Evolutionary conservation across 2,888 invertebrate genomes (phyloP).

Genomic region (Caenorhabditis imperialis): DNA sequence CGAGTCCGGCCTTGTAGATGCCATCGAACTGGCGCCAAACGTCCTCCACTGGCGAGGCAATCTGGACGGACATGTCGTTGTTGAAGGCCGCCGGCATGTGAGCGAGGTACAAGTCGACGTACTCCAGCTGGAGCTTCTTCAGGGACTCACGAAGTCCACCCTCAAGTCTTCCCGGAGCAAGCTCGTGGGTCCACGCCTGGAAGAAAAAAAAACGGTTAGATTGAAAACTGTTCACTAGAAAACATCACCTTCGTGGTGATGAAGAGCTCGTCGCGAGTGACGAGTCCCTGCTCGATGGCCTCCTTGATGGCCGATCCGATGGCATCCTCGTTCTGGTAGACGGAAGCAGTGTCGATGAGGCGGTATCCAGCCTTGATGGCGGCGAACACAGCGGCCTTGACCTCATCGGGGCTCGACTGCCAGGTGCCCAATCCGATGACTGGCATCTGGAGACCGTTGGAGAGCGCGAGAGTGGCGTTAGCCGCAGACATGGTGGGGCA

Average conservation of each 20-base stretch:
- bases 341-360: constrained; percentile 87
- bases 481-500: too few species aligned
- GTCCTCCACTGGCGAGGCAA: constrained; percentile 63
- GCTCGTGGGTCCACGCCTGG: constrained; percentile 25
- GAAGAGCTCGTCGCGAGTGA: constrained; percentile 86
- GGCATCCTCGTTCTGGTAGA: constrained; percentile 85
- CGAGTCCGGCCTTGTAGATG: constrained; percentile 83
- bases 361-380: constrained; percentile 87
- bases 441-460: constrained; percentile 70
- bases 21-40: constrained; percentile 72
- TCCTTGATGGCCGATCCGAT: constrained; percentile 85
- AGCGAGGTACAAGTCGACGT: constrained; percentile 88
- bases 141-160: constrained; percentile 77
- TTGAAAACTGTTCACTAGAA: background rate
- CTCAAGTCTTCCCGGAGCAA: constrained; percentile 34
- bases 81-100: constrained; percentile 84
- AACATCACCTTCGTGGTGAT: constrained; percentile 84
- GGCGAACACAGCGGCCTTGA: constrained; percentile 84
- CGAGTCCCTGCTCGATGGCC: constrained; percentile 84
- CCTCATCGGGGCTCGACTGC: constrained; percentile 80
- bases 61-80: constrained; percentile 36
- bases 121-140: constrained; percentile 84
- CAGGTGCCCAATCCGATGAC: constrained; percentile 71
- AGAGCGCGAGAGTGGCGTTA: constrained; percentile 39
- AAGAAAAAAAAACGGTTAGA: background rate